Conservation (phyloP, 2,888 invertebrate genomes). For the Cotesia congregata region DNA sequence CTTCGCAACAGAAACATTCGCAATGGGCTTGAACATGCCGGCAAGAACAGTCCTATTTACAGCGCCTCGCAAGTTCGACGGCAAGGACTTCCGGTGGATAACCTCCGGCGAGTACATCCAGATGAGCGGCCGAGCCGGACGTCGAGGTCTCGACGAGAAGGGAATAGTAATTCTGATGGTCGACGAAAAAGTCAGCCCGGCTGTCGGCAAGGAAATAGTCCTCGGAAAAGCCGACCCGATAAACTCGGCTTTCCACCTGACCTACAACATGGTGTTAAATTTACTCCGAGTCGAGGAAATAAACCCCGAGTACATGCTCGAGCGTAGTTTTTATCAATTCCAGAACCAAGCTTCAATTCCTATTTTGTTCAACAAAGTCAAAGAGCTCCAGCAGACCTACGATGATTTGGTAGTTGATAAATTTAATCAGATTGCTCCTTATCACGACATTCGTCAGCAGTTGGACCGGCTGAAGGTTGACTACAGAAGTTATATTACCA, state of each 20-base stretch:
- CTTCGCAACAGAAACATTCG: constrained; percentile 99
- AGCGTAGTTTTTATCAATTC: constrained; percentile 98
- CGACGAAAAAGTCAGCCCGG: constrained; percentile 93
- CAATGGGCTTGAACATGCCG: constrained; percentile 99
- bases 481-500: constrained; percentile 84
- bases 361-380: constrained; percentile 82
- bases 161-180: constrained; percentile 99
- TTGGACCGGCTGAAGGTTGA: constrained; percentile 81
- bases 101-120: constrained; percentile 99
- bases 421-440: constrained; percentile 80
- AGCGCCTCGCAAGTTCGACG: constrained; percentile 95
- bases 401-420: constrained; percentile 80
- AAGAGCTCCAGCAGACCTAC: constrained; percentile 77
- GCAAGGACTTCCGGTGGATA: constrained; percentile 92
- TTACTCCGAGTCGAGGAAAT: constrained; percentile 97
- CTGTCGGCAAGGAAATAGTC: constrained; percentile 81
- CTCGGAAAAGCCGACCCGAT: constrained; percentile 96
- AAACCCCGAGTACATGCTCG: constrained; percentile 99
- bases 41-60: constrained; percentile 99
- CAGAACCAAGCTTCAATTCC: constrained; percentile 98
- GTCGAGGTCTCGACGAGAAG: constrained; percentile 96
- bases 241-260: constrained; percentile 98
- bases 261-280: constrained; percentile 99
- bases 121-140: constrained; percentile 99
- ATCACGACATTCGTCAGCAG: constrained; percentile 88